A percentile compares a stretch with the other conserved stretches of the same genome.
phyloP scores from a whole-genome alignment of 2,888 invertebrate species.

The Pemphredon lugubris region DNA sequence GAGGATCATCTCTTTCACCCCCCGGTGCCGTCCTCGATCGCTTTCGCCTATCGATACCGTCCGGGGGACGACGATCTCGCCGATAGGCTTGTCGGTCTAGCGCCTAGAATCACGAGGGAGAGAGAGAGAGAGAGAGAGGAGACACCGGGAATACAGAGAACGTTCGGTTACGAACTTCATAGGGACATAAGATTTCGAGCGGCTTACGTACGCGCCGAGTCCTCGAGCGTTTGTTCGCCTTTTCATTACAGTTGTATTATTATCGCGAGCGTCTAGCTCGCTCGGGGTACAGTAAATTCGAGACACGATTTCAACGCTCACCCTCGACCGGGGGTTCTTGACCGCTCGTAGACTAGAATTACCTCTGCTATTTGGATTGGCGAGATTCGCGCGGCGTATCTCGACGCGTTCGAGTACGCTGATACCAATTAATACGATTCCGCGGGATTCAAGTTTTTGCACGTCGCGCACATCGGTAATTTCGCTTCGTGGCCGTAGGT shows the following conservation, averaged over 20 bases:
- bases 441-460: too few relatives aligned
- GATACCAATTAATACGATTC: too few relatives aligned
- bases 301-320: slow-evolving; percentile 8
- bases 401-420: too few relatives aligned
- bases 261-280: background rate
- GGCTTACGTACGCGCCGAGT: slow-evolving; percentile 2
- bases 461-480: background rate
- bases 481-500: too few relatives aligned
- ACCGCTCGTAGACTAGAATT: background rate
- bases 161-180: slow-evolving; percentile 48
- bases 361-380: too few relatives aligned
- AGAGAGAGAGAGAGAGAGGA: too few relatives aligned
- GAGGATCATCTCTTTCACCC: slow-evolving; percentile 33
- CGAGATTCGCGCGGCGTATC: too few relatives aligned
- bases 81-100: too few relatives aligned
- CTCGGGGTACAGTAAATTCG: too few relatives aligned
- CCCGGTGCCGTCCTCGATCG: slow-evolving; percentile 17
- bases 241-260: slow-evolving; percentile 19
- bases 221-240: slow-evolving; percentile 2
- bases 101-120: too few relatives aligned
- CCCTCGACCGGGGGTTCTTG: slow-evolving; percentile 5
- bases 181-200: slow-evolving; percentile 32
- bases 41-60: slow-evolving; percentile 10
- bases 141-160: slow-evolving; percentile 20
- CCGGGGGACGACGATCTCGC: slow-evolving; percentile 5